Percentiles rank a stretch among this genome's conserved stretches.
These are phyloP conservation scores for Petrocephalus sullivani DNA, from an alignment of 2,797 vertebrate genomes.

Conservation along the genomic window DNA sequence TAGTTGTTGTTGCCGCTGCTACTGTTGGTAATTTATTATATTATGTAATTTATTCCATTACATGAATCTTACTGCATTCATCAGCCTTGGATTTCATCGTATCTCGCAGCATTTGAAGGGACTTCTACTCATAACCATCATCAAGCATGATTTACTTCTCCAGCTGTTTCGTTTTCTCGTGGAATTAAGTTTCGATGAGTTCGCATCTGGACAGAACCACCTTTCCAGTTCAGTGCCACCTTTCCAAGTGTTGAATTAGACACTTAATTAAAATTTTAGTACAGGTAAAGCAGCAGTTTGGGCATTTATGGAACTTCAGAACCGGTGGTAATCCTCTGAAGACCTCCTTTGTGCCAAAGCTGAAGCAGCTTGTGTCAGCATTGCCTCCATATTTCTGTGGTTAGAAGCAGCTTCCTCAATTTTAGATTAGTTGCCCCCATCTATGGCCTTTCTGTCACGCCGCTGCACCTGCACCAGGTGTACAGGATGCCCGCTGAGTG, in stretches of 20 bases:
- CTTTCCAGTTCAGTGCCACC: neutral
- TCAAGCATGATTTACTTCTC: neutral
- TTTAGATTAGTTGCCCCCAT: neutral
- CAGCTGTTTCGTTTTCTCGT: neutral
- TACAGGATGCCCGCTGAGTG: neutral
- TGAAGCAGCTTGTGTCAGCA: neutral
- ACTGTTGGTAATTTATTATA: neutral
- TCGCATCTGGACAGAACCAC: neutral
- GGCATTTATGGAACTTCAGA: neutral
- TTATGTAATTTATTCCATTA: constrained; percentile 1
- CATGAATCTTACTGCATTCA: neutral
- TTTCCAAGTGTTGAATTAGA: neutral
- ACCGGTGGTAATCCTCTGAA: neutral
- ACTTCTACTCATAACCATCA: neutral
- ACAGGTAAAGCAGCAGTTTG: neutral
- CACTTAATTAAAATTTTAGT: neutral
- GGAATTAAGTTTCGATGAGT: neutral
- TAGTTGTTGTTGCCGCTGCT: neutral
- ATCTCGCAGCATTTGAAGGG: neutral
- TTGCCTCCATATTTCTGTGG: neutral
- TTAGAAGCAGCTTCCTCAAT: neutral
- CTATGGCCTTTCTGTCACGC: neutral
- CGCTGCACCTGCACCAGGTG: neutral
- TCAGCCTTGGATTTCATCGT: neutral
- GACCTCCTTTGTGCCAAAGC: neutral